Conservation (phyloP, 2,888 invertebrate species). For the Aleiodes testaceus region DNA sequence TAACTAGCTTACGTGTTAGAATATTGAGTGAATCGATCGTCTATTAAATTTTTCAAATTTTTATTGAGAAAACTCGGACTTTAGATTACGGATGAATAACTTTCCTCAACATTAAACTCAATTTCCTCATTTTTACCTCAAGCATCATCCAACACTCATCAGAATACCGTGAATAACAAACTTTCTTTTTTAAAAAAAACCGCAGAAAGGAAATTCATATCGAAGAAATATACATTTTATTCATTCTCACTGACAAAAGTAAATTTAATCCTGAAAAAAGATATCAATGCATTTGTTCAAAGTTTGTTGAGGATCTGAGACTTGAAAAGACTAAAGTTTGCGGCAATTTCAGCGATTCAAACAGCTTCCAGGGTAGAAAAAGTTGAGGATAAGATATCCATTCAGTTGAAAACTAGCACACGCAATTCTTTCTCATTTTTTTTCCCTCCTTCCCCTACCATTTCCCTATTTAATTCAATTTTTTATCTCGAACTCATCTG, state of each 20-base stretch:
- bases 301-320: slow-evolving; percentile 11
- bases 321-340: slow-evolving; percentile 28
- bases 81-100: not conserved
- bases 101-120: not conserved
- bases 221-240: not conserved
- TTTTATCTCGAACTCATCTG: not conserved
- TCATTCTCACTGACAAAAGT: not conserved
- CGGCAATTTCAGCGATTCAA: slow-evolving; percentile 29
- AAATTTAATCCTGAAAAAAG: slow-evolving; percentile 23
- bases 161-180: not conserved
- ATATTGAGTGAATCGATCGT: slow-evolving; percentile 4
- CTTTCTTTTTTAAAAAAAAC: not conserved
- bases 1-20: not conserved
- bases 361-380: slow-evolving; percentile 3
- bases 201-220: not conserved
- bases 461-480: not conserved
- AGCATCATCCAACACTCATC: not conserved
- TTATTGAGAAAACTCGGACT: not conserved
- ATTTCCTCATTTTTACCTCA: not conserved
- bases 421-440: not conserved
- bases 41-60: not conserved
- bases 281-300: slow-evolving; percentile 32
- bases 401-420: slow-evolving; percentile 25
- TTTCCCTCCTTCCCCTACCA: not conserved
- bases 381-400: slow-evolving; percentile 21